Evolutionary conservation across 2,797 vertebrate species (phyloP).

Genomic region (Pteronotus mesoamericanus): DNA sequence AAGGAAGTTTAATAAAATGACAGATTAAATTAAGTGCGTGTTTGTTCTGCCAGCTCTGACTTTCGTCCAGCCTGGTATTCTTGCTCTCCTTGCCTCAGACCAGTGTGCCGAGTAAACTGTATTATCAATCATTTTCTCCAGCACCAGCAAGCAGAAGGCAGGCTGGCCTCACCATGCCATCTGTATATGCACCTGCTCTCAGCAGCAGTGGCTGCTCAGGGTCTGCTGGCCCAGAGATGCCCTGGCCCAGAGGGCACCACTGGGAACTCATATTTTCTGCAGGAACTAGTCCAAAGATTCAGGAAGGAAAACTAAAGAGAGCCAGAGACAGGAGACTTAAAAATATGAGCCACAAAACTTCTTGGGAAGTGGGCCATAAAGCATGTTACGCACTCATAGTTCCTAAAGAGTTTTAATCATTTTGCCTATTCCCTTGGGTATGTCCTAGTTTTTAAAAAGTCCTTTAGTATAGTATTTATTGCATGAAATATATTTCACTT

Average conservation of each 20-base stretch:
- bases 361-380: background rate
- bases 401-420: background rate
- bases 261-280: background rate
- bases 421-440: background rate
- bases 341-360: background rate
- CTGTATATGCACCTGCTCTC: constrained; percentile 63
- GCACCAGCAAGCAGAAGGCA: constrained; percentile 37
- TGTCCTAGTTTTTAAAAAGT: background rate
- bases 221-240: constrained; percentile 25
- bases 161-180: constrained; percentile 24
- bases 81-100: background rate
- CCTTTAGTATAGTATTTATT: background rate
- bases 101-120: background rate
- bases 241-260: background rate
- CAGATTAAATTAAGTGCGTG: background rate
- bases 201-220: background rate
- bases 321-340: background rate
- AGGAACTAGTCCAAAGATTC: constrained; percentile 36
- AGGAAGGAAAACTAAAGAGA: background rate
- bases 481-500: background rate
- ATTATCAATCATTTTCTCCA: constrained; percentile 46
- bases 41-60: background rate
- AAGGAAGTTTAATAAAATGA: background rate
- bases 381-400: background rate
- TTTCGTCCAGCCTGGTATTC: background rate